Base-by-base conservation (phyloP, 2,113 vertebrate species). In the Heloderma charlesbogerti region DNA sequence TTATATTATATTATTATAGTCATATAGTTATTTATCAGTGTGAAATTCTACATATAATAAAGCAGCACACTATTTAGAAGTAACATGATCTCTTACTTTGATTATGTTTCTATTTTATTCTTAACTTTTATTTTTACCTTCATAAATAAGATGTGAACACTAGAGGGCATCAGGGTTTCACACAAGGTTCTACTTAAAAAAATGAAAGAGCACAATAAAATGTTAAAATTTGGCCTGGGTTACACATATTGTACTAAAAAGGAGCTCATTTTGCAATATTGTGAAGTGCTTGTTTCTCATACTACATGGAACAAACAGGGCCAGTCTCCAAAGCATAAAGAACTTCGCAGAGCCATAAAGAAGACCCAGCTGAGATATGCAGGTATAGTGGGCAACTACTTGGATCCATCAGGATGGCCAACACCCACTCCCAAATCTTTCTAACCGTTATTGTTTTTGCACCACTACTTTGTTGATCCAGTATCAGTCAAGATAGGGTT, bases 111-210 rank as follows among this genome's bases (percentile, higher is more conserved):
- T 31, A 8, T 40, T 67, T 25, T 13, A 31, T 93, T 79, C 78
- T 51, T 86, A 45, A 13, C 9, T 74, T 69, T 57, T 34, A 37
- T 34, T 57, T 34, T 57, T 31, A 66, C 15, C 10, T 63, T 86
- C 93, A 92, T 93, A 92, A 92, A 93, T 88, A 71, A 37, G 0
- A 1, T 0, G 31, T 45, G 80, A 87, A 75, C 95, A 94, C 88
- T 87, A 96, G 96, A 94, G 95, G 95, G 95, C 95, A 94, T 89
- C 93, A 43, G 4, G 20, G 90, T 82, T 51, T 77, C 18, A 92
- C 3, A 12, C 69, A 91, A 91, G 89, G 9, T 7, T 60, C 0
- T 15, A 78, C 43, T 7, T 0, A 0, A 45, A 6, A 78, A 88
- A 25, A 40, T 84, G 88, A 94, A 94, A 48, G n/a, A 20, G 37